Evolutionary conservation across 1,140 invertebrate genomes (phyloP).

Genomic region (Leptinotarsa lineolata): DNA sequence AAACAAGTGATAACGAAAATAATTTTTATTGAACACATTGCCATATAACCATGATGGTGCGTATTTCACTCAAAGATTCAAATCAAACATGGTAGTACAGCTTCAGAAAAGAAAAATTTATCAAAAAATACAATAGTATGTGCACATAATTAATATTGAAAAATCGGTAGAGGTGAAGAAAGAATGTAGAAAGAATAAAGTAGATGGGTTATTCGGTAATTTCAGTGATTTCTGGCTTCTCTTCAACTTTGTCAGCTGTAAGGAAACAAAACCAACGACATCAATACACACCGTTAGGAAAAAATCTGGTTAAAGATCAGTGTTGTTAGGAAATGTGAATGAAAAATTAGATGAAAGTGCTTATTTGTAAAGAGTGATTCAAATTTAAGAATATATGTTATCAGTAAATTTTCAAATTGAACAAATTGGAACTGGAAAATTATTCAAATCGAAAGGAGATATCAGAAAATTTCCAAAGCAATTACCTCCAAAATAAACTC

Average conservation of each 20-base stretch:
- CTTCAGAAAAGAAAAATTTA: slow-evolving; percentile 11
- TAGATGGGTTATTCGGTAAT: slow-evolving; percentile 48
- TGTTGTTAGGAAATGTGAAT: not conserved
- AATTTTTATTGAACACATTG: slow-evolving; percentile 40
- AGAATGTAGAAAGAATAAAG: slow-evolving; percentile 27
- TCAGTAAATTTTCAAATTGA: too few relatives aligned
- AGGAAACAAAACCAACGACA: slow-evolving; percentile 49
- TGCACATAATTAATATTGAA: slow-evolving; percentile 29
- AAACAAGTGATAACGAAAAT: slow-evolving; percentile 37
- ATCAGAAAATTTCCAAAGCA: too few relatives aligned
- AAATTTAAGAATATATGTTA: too few relatives aligned
- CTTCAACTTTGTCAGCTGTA: slow-evolving; percentile 50
- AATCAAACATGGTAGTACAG: slow-evolving; percentile 16
- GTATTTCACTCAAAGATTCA: slow-evolving; percentile 4
- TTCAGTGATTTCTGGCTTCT: slow-evolving; percentile 50
- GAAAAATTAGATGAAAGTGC: too few relatives aligned
- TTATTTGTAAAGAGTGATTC: too few relatives aligned
- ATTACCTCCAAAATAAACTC: too few relatives aligned
- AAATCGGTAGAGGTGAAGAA: slow-evolving; percentile 23
- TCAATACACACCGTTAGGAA: slow-evolving; percentile 42
- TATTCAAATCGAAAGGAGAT: too few relatives aligned
- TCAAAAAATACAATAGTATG: slow-evolving; percentile 34
- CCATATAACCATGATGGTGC: slow-evolving; percentile 19
- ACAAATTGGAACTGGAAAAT: too few relatives aligned
- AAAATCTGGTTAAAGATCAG: slow-evolving; percentile 17